Conservation (phyloP, 2,113 vertebrate genomes). For the Dipodomys ordii region DNA sequence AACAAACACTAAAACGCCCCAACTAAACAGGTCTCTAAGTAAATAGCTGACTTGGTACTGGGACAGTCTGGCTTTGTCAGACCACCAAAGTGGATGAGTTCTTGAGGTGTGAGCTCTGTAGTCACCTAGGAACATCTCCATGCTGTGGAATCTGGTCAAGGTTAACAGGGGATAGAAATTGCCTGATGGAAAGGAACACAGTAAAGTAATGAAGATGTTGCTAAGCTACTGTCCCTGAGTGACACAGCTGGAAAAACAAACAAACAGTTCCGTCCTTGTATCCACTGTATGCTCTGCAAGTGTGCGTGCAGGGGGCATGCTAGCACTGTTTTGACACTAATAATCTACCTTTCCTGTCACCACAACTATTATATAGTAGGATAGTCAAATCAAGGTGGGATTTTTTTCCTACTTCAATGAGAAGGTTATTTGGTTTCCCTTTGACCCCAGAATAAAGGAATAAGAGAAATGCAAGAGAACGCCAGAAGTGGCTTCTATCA, state of each 20-base stretch:
- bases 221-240: background rate
- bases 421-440: background rate
- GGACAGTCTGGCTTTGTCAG: conserved; percentile 32
- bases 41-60: conserved; percentile 59
- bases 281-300: too few relatives aligned
- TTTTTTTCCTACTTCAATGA: background rate
- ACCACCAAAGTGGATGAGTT: conserved; percentile 49
- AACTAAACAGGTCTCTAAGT: conserved; percentile 49
- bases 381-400: background rate
- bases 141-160: background rate
- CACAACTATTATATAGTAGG: background rate
- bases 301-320: too few relatives aligned
- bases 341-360: background rate
- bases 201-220: background rate
- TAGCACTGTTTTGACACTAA: background rate
- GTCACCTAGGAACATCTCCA: background rate
- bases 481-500: background rate
- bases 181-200: background rate
- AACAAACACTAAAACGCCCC: conserved; percentile 63
- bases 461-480: background rate
- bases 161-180: background rate
- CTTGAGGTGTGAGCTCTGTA: background rate
- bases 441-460: background rate
- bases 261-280: rapidly evolving
- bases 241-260: background rate